Base-by-base conservation (phyloP, 2,113 vertebrate species). In the Platichthys stellatus region DNA sequence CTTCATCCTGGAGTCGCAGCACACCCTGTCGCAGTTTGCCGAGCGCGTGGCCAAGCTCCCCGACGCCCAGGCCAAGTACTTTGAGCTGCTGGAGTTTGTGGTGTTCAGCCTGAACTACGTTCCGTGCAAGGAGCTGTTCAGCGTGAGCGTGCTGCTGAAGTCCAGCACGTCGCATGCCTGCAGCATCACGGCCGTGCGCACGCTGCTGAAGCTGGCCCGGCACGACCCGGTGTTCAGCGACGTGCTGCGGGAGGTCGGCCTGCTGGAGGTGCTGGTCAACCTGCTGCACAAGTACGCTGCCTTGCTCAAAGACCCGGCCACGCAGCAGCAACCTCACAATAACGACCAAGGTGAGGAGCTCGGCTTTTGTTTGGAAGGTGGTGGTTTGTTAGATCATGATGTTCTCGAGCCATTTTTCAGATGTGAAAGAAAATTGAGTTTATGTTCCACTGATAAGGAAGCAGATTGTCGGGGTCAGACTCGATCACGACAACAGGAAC, bases 231-330 rank as follows among this genome's bases (percentile, higher is more conserved):
- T 99, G 86, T 99, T 99, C 94, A 97, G 97, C 75, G 98, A 99
- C 83, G 98, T 99, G 51, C 97, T 99, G 93, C 95, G 97, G 77
- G 98, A 99, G 94, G 97, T 99, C 54, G 98, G 98, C 9, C 95
- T 99, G 84, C 92, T 99, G 82, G 98, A 99, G 91, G 97, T 98
- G 81, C 96, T 99, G 94, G 98, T 99, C 68, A 99, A 97, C 88
- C 95, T 99, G 88, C 93, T 99, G 84, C 98, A 99, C 92, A 99
- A 99, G 89, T 99, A 99, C n/a, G 97, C 98, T 49, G 98, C 98
- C 60, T 93, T 99, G 88, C 91, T 99, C 87, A 99, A 99, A 92
- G 98, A 99, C 80, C 98, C 98, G 14, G 89, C 96, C 20, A 72
- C 85, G 0, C 89, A 91, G 35, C 90, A 90, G 51, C 89, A 84